These are phyloP conservation scores for Alaudala cheleensis DNA, from an alignment of 2,113 vertebrate species.

Conservation along the genomic window DNA sequence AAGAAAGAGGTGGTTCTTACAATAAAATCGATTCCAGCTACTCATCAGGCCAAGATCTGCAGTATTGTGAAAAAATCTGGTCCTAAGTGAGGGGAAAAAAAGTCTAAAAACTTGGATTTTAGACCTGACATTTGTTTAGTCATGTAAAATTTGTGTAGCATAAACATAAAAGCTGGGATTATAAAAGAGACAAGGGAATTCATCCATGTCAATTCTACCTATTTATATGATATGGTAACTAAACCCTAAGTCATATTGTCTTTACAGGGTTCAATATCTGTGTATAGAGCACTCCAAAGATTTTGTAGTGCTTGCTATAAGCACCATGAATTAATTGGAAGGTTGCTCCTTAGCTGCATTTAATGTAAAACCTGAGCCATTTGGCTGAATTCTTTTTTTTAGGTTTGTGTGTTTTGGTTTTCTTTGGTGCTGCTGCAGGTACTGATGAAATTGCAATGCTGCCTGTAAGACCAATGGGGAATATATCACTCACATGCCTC, in stretches of 20 bases:
- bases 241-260: background rate
- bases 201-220: background rate
- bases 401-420: background rate
- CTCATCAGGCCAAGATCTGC: background rate
- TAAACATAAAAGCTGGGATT: background rate
- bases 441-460: background rate
- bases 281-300: background rate
- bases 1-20: background rate
- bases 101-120: background rate
- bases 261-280: background rate
- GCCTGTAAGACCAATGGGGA: background rate
- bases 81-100: background rate
- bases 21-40: background rate
- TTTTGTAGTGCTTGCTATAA: background rate
- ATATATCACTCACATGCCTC: background rate
- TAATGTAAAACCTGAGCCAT: background rate
- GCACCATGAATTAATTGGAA: background rate
- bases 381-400: background rate
- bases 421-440: background rate
- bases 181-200: background rate
- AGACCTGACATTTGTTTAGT: background rate
- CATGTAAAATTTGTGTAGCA: background rate
- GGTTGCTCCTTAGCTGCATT: background rate
- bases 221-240: background rate
- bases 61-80: background rate